Evolutionary conservation across 2,888 invertebrate genomes (phyloP), one percentile per base, ranked within the genome.

Genomic region (Malachius bipustulatus): DNA sequence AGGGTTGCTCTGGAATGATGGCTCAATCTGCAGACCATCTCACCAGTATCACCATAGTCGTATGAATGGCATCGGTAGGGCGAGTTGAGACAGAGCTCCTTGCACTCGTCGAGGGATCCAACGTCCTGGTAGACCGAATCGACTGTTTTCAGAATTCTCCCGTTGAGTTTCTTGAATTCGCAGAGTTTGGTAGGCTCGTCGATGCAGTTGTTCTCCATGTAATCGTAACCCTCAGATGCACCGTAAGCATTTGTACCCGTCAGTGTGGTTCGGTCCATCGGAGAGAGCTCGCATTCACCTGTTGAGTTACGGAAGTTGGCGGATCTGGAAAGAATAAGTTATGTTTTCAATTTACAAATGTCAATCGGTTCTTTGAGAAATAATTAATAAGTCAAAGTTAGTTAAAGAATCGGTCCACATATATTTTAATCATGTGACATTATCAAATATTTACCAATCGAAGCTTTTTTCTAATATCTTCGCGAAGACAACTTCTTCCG

Each of bases 161-260:
- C 89, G 27, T 75, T 74, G 60, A 87, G 73, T 57, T 87, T 83
- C 64, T 89, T 88, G 67, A 91, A 93, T 64, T 91, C 90, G 65
- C 91, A 91, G 43, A 91, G 69, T 61, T 88, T 89, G 32, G 85
- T 85, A n/a, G 90, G 89, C 56, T 91, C 90, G 54, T 88, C 88
- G 19, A 89, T 87, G 62, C 89, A 90, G 61, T 89, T 87, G 64
- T 89, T 90, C 63, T 90, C 89, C 66, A 90, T 71, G 64, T 88
- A 90, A 57, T 90, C 89, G 54, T 73, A 62, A 14, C 67, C 69
- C 39, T 65, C 64, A 3, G 67, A 60, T 2, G 61, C 47, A 6
- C 49, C 46, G 63, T 88, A 84, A 47, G 79, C 75, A 51, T 70
- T 80, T 36, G 81, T 80, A 47, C 88, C 85, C 40, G 82, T 85